Percentiles rank a stretch among this genome's conserved stretches.
Evolutionary conservation across 2,888 invertebrate species (phyloP).

Genomic region (Leptura quadrifasciata): DNA sequence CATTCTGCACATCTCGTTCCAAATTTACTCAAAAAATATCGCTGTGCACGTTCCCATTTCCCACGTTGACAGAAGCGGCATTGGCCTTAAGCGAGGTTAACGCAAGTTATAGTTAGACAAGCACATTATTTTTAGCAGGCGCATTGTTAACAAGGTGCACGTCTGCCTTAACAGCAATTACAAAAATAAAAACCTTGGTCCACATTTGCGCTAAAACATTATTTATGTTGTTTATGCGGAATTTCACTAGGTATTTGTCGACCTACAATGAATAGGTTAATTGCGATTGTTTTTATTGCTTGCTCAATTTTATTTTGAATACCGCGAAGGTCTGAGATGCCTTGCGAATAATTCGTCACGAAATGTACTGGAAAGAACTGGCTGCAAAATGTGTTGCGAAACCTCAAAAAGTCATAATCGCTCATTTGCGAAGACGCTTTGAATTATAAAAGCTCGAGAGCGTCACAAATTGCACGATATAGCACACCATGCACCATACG

Average conservation of each 20-base stretch:
- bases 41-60: neutral
- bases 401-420: neutral
- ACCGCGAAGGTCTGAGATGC: constrained; percentile 5
- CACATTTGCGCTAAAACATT: constrained; percentile 47
- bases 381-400: neutral
- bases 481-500: no score
- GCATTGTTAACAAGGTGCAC: constrained; percentile 51
- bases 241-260: constrained; percentile 40
- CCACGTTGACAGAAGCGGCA: constrained; percentile 48
- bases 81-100: constrained; percentile 58
- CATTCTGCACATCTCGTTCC: neutral
- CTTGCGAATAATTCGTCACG: constrained; percentile 12
- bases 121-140: constrained; percentile 59
- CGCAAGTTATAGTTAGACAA: constrained; percentile 56
- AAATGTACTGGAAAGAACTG: neutral
- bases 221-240: constrained; percentile 32
- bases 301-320: constrained; percentile 14
- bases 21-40: constrained; percentile 4
- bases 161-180: constrained; percentile 45
- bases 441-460: no score
- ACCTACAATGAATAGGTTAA: constrained; percentile 29
- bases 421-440: no score
- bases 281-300: constrained; percentile 23
- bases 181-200: constrained; percentile 56
- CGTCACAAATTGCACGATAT: no score